Evolutionary conservation across 2,797 vertebrate genomes (phyloP), one percentile per base, ranked within the genome.

Genomic region (Oryzias sinensis): DNA sequence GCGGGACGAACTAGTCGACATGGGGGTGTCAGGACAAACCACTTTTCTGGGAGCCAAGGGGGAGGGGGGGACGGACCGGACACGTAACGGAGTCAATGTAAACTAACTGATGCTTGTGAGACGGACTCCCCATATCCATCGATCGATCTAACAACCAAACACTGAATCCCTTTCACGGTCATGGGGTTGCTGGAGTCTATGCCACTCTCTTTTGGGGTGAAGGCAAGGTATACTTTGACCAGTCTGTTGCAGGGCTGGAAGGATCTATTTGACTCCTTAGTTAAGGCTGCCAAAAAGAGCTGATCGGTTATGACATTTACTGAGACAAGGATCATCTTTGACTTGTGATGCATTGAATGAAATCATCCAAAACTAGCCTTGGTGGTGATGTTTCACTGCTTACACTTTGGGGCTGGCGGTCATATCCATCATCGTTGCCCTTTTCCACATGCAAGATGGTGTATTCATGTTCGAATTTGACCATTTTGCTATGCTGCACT

Each of bases 291-390:
- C 4, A 8, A 45, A 4, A 42, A 17, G 2, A 29, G 41, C 53
- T 37, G 18, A 14, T 66, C 50, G 43, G 50, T 65, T 53, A 48
- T 9, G 5, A 53, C 22, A 40, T 46, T 20, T 41, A 14, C 27
- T 0, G 33, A 40, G 50, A 56, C 5, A 42, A 53, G 14, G 53
- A 56, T 75, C 53, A 59, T 65, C 43, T 54, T 3, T 74, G 76
- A 72, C 58, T 60, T 60, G 53, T 72, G 74, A 82, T 52, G 81
- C 61, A 62, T 4, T 14, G 6, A 15, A 17, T 37, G 71, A 76
- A 59, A 50, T 57, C 47, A 59, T 49, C 22, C 54, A 45, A 47
- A 73, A 53, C n/a, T 27, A 40, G 43, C 22, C 56, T 5, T 47
- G 41, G 43, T 15, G 55, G 45, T 33, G 50, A 68, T 43, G 20